A percentile compares a stretch with the other conserved stretches of the same genome.
Evolutionary conservation across 1,140 invertebrate genomes (phyloP).

Genomic region (Fragariocoptes setiger): DNA sequence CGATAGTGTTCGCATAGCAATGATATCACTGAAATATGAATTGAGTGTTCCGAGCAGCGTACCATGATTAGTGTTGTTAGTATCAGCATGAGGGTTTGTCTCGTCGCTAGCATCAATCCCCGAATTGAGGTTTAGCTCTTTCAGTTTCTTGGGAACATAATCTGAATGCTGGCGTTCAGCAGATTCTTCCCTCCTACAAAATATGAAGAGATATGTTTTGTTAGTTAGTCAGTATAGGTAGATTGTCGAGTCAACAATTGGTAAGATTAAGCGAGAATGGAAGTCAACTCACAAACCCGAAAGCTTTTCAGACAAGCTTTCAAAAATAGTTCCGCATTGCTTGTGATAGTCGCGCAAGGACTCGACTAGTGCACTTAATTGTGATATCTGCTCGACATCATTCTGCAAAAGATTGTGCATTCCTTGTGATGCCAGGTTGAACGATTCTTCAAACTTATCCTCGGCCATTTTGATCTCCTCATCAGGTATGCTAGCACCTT

Average conservation of each 20-base stretch:
- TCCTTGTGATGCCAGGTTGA: constrained; percentile 76
- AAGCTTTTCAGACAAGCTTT: constrained; percentile 23
- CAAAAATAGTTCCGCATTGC: constrained; percentile 66
- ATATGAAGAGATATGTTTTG: constrained; percentile 1
- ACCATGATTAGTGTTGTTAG: no score
- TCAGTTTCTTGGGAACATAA: constrained; percentile 65
- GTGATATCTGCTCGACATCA: constrained; percentile 88
- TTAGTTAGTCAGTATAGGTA: not conserved
- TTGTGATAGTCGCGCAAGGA: constrained; percentile 78
- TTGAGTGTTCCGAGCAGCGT: no score
- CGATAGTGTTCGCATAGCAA: no score
- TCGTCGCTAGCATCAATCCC: constrained; percentile 7
- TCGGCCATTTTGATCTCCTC: constrained; percentile 86
- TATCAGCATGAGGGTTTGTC: no score
- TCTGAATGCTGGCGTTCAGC: constrained; percentile 52
- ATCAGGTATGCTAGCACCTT: constrained; percentile 73
- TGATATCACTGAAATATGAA: no score
- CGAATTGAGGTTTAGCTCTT: constrained; percentile 36
- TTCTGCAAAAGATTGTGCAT: constrained; percentile 96
- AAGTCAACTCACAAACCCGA: not conserved
- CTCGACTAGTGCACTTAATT: constrained; percentile 73
- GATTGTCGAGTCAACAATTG: not conserved
- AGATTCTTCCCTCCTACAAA: constrained; percentile 51
- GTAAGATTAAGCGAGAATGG: not conserved
- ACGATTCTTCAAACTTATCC: constrained; percentile 93